Percentiles rank a stretch among this genome's conserved stretches.
Evolutionary conservation across 2,888 invertebrate species (phyloP).

Genomic region (Eucriotettix oculatus): DNA sequence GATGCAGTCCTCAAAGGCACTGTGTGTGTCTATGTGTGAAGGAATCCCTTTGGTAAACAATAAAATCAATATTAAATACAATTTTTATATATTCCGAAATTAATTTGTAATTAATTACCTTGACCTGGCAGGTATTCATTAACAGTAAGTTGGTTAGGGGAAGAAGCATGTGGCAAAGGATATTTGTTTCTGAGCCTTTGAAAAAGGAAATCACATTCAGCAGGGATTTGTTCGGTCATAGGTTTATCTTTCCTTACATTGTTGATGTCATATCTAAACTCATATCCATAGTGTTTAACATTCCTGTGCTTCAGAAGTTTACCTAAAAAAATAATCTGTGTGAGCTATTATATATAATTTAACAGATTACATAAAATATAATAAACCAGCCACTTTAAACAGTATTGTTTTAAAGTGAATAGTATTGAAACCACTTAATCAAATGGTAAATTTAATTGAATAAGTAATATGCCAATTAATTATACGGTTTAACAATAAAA

Average conservation of each 20-base stretch:
- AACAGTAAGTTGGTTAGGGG: slow-evolving; percentile 70
- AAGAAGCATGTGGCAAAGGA: slow-evolving; percentile 19
- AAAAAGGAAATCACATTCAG: slow-evolving; percentile 48
- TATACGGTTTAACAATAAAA: no score
- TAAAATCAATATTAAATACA: neutral
- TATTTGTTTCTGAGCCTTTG: slow-evolving; percentile 30
- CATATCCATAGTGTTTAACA: slow-evolving; percentile 84
- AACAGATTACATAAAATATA: no score
- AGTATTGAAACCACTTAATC: no score
- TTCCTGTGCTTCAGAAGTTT: slow-evolving; percentile 53
- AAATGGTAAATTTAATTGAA: no score
- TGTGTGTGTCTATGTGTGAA: slow-evolving; percentile 87
- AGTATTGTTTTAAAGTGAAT: no score
- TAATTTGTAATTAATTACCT: slow-evolving; percentile 30
- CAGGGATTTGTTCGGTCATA: slow-evolving; percentile 49
- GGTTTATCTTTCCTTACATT: slow-evolving; percentile 60
- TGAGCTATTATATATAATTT: no score
- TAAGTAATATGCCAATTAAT: no score
- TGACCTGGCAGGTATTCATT: slow-evolving; percentile 75
- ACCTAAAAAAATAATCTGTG: neutral
- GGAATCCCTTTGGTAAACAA: slow-evolving; percentile 62
- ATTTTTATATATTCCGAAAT: neutral
- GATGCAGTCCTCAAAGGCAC: slow-evolving; percentile 79
- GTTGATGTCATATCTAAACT: slow-evolving; percentile 77
- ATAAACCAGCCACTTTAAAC: no score